Conservation (phyloP, 2,113 vertebrate species). For the Cephalopterus ornatus region DNA sequence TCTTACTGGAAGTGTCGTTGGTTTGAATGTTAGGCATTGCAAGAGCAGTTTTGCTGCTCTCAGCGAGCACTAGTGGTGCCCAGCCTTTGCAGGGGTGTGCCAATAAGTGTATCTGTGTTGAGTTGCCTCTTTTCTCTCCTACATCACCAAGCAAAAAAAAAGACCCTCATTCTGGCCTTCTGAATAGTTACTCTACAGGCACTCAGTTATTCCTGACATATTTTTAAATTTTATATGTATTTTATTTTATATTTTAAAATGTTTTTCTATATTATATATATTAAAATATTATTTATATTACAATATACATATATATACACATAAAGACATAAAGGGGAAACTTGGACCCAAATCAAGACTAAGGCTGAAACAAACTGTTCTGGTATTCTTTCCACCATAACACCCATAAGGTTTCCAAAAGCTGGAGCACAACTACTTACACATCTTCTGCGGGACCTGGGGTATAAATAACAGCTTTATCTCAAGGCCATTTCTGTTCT, state of each 20-base stretch:
- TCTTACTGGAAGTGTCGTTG: background rate
- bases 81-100: background rate
- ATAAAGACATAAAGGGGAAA: background rate
- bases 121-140: background rate
- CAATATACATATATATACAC: too few relatives aligned
- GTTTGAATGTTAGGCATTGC: background rate
- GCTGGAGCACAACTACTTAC: background rate
- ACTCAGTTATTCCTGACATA: background rate
- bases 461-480: background rate
- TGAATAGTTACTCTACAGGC: background rate
- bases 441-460: background rate
- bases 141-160: background rate
- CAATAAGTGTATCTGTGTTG: background rate
- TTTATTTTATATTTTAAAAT: background rate
- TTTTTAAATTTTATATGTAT: background rate
- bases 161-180: background rate
- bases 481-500: background rate
- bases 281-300: background rate
- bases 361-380: background rate
- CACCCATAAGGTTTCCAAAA: background rate
- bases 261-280: background rate
- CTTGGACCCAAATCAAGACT: background rate
- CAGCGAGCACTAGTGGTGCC: accelerated
- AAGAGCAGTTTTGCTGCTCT: background rate
- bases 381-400: background rate